phyloP scores from a whole-genome alignment of 2,797 vertebrate species.

The Pachyuromys duprasi region DNA sequence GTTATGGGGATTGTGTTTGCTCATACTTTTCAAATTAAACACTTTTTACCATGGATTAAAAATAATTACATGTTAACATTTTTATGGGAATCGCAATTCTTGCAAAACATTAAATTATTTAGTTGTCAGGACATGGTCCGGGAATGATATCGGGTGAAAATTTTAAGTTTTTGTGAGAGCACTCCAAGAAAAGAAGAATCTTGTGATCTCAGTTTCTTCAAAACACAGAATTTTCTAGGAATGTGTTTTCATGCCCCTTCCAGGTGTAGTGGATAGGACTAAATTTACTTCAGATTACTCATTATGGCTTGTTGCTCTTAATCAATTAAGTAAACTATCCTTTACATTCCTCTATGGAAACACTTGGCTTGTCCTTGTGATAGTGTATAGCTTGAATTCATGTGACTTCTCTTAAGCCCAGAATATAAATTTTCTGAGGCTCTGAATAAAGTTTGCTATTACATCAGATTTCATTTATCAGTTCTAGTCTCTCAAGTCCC shows the following conservation, averaged over 20 bases:
- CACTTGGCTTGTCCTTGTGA: background rate
- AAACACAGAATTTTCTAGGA: background rate
- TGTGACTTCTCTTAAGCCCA: background rate
- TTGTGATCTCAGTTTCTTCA: background rate
- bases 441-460: background rate
- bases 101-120: conserved; percentile 12
- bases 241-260: background rate
- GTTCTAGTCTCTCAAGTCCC: background rate
- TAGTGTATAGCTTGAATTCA: background rate
- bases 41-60: background rate
- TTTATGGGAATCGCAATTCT: background rate
- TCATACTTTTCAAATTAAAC: conserved; percentile 32
- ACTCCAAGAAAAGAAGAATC: background rate
- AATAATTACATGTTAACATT: background rate
- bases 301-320: background rate
- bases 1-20: background rate
- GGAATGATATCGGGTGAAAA: background rate
- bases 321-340: background rate
- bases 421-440: background rate
- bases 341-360: background rate
- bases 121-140: background rate
- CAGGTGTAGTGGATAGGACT: background rate
- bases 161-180: background rate
- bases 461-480: background rate
- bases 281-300: background rate